Conservation (phyloP, 2,888 invertebrate species). For the Protonemura montana region DNA sequence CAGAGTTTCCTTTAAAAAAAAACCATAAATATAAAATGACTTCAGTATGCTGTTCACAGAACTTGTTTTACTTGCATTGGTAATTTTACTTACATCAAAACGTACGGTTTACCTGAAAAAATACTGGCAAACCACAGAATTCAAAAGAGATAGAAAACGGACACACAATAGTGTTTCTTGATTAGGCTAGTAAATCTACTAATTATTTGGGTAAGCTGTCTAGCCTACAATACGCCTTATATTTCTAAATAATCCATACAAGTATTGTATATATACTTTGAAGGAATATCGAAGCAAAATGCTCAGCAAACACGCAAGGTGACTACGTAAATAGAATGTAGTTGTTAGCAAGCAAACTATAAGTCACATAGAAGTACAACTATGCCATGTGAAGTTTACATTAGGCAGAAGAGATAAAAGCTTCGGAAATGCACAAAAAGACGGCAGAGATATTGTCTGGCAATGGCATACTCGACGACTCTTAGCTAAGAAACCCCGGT, state of each 20-base stretch:
- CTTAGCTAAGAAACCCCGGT: background rate
- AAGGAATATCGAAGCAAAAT: background rate
- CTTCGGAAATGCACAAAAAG: conserved; percentile 25
- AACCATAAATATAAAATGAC: background rate
- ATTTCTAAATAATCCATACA: background rate
- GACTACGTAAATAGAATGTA: background rate
- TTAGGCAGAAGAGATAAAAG: conserved; percentile 29
- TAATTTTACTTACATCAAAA: background rate
- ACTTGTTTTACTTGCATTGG: background rate
- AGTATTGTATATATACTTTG: background rate
- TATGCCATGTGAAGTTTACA: conserved; percentile 32
- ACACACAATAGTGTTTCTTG: too few species aligned
- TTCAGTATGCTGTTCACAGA: background rate
- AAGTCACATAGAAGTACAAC: conserved; percentile 30
- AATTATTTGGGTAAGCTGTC: background rate
- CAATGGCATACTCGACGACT: background rate
- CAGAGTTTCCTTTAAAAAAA: background rate
- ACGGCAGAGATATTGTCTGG: background rate
- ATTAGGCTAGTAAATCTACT: background rate
- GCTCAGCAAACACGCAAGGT: conserved; percentile 21
- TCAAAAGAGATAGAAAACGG: too few species aligned
- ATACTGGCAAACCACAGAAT: too few species aligned
- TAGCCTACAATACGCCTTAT: background rate
- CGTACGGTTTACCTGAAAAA: too few species aligned
- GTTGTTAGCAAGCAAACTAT: conserved; percentile 23